phyloP scores from a whole-genome alignment of 1,140 invertebrate genomes.

The Bombus fervidus region DNA sequence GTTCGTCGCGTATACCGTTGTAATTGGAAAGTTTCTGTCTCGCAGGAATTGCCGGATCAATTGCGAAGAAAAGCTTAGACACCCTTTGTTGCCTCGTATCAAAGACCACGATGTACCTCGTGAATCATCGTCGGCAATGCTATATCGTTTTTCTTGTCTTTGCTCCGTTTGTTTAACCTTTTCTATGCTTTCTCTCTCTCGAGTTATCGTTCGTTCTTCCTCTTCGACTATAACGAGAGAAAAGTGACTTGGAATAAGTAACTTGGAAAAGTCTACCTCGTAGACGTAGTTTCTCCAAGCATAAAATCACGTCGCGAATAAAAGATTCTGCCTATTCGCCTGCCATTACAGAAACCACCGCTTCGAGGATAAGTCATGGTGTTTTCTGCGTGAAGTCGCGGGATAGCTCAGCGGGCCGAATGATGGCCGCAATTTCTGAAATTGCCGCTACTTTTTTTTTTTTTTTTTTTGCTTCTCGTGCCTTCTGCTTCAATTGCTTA shows the following conservation, averaged over 20 bases:
- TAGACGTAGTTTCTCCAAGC: neutral
- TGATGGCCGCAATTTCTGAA: conserved; percentile 66
- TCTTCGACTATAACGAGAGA: neutral
- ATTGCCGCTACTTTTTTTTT: conserved; percentile 60
- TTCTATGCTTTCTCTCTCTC: neutral
- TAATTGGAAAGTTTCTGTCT: neutral
- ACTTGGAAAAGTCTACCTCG: neutral
- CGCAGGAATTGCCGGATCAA: neutral
- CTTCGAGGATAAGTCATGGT: neutral
- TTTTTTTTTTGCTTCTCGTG: conserved; percentile 25
- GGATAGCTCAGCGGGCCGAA: conserved; percentile 72
- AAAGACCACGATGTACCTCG: neutral
- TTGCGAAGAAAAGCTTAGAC: neutral
- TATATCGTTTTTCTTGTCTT: neutral
- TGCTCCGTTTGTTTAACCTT: neutral
- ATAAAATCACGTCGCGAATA: neutral
- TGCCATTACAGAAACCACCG: conserved; percentile 3
- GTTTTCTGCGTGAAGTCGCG: conserved; percentile 43
- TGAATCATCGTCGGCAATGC: neutral
- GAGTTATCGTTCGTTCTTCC: fast-evolving
- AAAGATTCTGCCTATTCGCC: neutral
- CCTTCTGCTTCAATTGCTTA: conserved; percentile 40
- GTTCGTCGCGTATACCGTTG: neutral
- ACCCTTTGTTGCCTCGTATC: neutral
- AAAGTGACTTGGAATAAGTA: neutral